These are phyloP conservation scores for Hippolais icterina DNA, from an alignment of 2,113 vertebrate genomes.

Conservation along the genomic window DNA sequence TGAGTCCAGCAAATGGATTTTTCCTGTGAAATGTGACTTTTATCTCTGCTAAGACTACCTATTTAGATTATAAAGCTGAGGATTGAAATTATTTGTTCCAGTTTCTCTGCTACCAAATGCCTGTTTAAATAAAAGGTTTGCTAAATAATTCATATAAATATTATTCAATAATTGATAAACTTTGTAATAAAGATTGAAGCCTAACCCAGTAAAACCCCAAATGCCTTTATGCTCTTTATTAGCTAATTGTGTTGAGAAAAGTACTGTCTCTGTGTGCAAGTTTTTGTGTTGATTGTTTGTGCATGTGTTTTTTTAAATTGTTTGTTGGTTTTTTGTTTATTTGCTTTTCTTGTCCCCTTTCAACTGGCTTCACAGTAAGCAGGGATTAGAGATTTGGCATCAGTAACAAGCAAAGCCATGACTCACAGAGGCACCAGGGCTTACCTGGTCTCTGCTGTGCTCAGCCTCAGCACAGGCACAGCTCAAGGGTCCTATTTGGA, in stretches of 20 bases:
- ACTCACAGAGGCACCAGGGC: background rate
- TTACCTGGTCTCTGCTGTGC: background rate
- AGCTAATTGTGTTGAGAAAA: background rate
- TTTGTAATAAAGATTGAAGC: background rate
- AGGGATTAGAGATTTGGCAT: background rate
- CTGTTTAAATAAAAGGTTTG: conserved; percentile 3
- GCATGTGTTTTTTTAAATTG: background rate
- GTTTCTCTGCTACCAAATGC: background rate
- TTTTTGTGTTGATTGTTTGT: background rate
- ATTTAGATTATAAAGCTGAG: background rate
- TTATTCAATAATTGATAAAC: conserved; percentile 8
- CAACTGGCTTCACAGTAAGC: background rate
- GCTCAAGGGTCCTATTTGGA: background rate
- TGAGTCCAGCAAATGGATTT: background rate
- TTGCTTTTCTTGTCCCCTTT: background rate
- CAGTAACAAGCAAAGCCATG: background rate
- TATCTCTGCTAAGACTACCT: background rate
- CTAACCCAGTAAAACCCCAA: background rate
- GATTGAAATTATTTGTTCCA: background rate
- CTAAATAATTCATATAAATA: conserved; percentile 24
- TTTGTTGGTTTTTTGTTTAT: background rate
- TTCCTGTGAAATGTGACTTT: background rate
- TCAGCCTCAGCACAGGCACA: background rate
- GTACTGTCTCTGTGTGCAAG: background rate
- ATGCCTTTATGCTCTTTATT: background rate